Base-by-base conservation (phyloP, 2,113 vertebrate genomes). In the Chelonoidis abingdonii region DNA sequence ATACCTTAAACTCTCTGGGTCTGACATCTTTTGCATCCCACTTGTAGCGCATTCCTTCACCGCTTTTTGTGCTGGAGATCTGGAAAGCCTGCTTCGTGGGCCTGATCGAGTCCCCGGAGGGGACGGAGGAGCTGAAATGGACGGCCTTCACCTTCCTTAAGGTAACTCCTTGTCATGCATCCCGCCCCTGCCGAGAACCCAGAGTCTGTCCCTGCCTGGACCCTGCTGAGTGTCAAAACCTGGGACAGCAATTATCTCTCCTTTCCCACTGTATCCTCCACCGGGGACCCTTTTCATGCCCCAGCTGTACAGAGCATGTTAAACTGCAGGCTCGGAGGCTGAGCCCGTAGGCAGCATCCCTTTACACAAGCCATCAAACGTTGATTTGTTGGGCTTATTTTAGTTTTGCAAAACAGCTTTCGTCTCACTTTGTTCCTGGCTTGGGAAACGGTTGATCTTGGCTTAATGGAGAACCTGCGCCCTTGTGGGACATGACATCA, bases 41-140 rank as follows among this genome's bases (percentile, higher is more conserved):
- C 52, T 91, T 2, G 10, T 94, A 99, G 99, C 98, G 98, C 86
- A 99, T 99, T 86, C 99, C 99, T 4, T 98, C 98, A 11, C 98
- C 99, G 0, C 98, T 99, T 27, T 99, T 99, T 29, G 98, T 99
- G 82, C 96, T 99, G 98, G 99, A 99, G 98, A 99, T 99, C 96
- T 99, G 99, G 99, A 99, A 99, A 89, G 99, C 99, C 31, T 99
- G 99, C 94, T 99, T 99, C 29, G 99, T 99, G 41, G 99, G 99
- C 8, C 99, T 99, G 91, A 99, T 99, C 2, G 99, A 99, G 97
- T 99, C 99, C 86, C 99, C 99, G 0, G 99, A 99, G 97, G 99
- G 99, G 89, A 99, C 99, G 0, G 99, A 99, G 96, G 99, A 99
- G 98, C 99, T 99, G 38, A 99, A 99, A 96, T 99, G 99, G 99